Conservation (phyloP, 2,797 vertebrate genomes). For the Allobates femoralis region DNA sequence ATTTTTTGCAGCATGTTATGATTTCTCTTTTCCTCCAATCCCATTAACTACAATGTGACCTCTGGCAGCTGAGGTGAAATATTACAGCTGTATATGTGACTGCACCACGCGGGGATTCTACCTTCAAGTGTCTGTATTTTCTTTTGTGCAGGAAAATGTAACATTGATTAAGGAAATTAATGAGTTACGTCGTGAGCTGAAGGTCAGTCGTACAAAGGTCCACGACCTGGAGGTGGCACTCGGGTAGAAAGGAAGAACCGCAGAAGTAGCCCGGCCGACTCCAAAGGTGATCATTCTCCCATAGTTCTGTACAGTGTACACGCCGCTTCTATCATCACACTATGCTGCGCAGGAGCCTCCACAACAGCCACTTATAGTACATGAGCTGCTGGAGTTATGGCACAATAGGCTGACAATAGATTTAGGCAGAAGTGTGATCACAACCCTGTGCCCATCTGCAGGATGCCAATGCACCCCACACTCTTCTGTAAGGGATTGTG, state of each 20-base stretch:
- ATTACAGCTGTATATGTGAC: background rate
- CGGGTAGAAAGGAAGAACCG: conserved; percentile 68
- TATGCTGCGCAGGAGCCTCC: background rate
- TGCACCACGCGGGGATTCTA: background rate
- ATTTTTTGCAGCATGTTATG: too few relatives aligned
- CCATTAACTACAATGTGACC: too few relatives aligned
- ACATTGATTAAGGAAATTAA: conserved; percentile 88
- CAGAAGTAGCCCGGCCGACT: conserved; percentile 61
- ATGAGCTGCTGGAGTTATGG: background rate
- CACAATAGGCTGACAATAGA: background rate
- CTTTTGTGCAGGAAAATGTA: conserved; percentile 84
- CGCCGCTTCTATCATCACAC: background rate
- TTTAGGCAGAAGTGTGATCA: too few relatives aligned
- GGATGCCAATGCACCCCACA: too few relatives aligned
- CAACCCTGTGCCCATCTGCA: background rate
- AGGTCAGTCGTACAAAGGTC: conserved; percentile 71
- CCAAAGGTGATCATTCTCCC: conserved; percentile 66
- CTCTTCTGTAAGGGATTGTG: too few relatives aligned
- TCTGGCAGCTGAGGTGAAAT: too few relatives aligned
- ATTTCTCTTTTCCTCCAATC: too few relatives aligned
- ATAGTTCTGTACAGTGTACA: too few relatives aligned
- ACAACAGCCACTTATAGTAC: background rate
- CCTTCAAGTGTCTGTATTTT: background rate
- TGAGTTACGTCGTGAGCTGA: conserved; percentile 82
- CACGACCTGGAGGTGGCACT: conserved; percentile 74